phyloP scores from a whole-genome alignment of 2,888 invertebrate species.

The Drosophila neotestacea region DNA sequence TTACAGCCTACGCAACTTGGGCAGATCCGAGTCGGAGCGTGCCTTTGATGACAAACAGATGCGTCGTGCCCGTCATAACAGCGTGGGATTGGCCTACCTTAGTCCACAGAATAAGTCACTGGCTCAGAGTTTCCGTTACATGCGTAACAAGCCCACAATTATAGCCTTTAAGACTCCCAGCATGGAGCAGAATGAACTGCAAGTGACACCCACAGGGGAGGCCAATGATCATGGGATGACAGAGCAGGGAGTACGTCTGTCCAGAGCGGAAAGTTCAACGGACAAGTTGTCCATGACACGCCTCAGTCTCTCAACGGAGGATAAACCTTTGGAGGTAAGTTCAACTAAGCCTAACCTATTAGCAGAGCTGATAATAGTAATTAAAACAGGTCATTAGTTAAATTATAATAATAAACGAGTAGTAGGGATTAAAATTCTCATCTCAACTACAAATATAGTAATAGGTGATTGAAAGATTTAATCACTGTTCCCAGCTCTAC shows the following conservation, averaged over 20 bases:
- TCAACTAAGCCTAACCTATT: conserved; percentile 22
- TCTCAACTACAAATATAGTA: too few relatives aligned
- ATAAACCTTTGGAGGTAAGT: conserved; percentile 92
- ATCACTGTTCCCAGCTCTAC: conserved; percentile 1
- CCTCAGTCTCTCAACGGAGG: conserved; percentile 76
- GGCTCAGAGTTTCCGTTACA: conserved; percentile 95
- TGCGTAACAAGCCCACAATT: conserved; percentile 95
- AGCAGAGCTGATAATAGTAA: neutral
- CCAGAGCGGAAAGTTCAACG: conserved; percentile 57
- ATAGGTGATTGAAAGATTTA: too few relatives aligned
- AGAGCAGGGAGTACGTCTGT: conserved; percentile 87
- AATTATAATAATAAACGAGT: too few relatives aligned
- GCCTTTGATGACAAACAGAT: conserved; percentile 90
- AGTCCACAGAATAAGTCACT: conserved; percentile 92
- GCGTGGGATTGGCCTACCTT: conserved; percentile 89
- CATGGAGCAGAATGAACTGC: conserved; percentile 89
- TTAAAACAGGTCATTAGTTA: too few relatives aligned
- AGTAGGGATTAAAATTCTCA: too few relatives aligned
- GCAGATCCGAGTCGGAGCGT: conserved; percentile 92
- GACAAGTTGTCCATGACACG: conserved; percentile 48
- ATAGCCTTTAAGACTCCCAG: conserved; percentile 95
- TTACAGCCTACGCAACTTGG: conserved; percentile 74
- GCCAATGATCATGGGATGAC: conserved; percentile 16
- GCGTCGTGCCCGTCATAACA: conserved; percentile 88
- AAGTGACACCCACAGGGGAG: conserved; percentile 86